Evolutionary conservation across 2,888 invertebrate species (phyloP).

Genomic region (Gymnoscelis rufifasciata): DNA sequence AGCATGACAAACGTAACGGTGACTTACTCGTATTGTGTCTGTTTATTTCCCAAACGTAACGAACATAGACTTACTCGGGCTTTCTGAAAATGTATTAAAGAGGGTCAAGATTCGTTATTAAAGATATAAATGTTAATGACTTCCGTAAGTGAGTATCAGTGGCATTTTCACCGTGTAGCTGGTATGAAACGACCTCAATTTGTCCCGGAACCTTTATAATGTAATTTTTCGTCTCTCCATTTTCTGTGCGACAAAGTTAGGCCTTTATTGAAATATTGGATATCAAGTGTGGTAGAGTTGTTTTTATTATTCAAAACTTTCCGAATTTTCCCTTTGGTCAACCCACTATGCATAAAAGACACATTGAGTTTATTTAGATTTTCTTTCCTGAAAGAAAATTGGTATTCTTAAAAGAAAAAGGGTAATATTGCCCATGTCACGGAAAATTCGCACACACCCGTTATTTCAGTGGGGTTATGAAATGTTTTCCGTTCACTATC

Average conservation of each 20-base stretch:
- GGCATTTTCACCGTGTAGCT: conserved; percentile 39
- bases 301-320: conserved; percentile 70
- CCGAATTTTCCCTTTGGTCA: conserved; percentile 41
- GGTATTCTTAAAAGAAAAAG: conserved; percentile 46
- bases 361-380: conserved; percentile 58
- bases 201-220: conserved; percentile 66
- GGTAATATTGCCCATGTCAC: conserved; percentile 43
- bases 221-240: conserved; percentile 71
- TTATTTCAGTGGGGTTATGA: conserved; percentile 30
- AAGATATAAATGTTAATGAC: too few relatives aligned
- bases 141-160: conserved; percentile 20
- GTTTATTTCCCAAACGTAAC: too few relatives aligned
- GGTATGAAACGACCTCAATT: conserved; percentile 55
- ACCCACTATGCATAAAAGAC: conserved; percentile 44
- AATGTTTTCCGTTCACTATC: conserved; percentile 31
- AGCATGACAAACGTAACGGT: too few relatives aligned
- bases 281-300: conserved; percentile 70
- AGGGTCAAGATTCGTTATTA: too few relatives aligned
- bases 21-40: too few relatives aligned
- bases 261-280: conserved; percentile 75
- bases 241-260: conserved; percentile 67
- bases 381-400: conserved; percentile 43
- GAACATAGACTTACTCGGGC: too few relatives aligned
- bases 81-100: too few relatives aligned
- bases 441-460: conserved; percentile 36